phyloP scores from a whole-genome alignment of 2,113 vertebrate genomes.

The Mobula birostris region DNA sequence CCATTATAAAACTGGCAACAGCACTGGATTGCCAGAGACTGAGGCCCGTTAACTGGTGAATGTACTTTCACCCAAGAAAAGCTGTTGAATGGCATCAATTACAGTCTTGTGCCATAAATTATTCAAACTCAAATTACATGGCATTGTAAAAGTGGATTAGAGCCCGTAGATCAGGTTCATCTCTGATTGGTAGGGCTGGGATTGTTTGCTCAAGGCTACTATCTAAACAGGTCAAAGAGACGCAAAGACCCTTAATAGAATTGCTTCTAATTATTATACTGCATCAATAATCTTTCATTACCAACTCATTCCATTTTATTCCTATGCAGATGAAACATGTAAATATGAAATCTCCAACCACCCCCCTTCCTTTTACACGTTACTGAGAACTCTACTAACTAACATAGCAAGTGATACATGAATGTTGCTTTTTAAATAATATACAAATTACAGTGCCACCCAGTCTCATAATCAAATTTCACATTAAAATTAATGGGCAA shows the following conservation, averaged over 20 bases:
- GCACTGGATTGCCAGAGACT: neutral
- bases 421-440: neutral
- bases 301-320: neutral
- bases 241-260: neutral
- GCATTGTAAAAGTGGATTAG: conserved; percentile 12
- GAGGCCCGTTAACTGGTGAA: neutral
- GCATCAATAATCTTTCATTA: neutral
- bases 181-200: neutral
- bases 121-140: conserved; percentile 27
- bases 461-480: conserved; percentile 25
- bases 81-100: conserved; percentile 13
- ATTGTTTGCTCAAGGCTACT: conserved; percentile 16
- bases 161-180: neutral
- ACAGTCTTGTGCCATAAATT: conserved; percentile 12
- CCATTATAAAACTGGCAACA: neutral
- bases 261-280: neutral
- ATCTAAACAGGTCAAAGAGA: neutral
- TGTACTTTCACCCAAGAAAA: neutral
- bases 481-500: conserved; percentile 19
- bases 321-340: neutral
- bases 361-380: neutral
- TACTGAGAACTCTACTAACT: neutral
- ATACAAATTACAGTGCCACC: neutral
- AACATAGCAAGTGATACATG: neutral
- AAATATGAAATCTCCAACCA: neutral